phyloP scores from a whole-genome alignment of 2,888 invertebrate species.

The Seira ritae region DNA sequence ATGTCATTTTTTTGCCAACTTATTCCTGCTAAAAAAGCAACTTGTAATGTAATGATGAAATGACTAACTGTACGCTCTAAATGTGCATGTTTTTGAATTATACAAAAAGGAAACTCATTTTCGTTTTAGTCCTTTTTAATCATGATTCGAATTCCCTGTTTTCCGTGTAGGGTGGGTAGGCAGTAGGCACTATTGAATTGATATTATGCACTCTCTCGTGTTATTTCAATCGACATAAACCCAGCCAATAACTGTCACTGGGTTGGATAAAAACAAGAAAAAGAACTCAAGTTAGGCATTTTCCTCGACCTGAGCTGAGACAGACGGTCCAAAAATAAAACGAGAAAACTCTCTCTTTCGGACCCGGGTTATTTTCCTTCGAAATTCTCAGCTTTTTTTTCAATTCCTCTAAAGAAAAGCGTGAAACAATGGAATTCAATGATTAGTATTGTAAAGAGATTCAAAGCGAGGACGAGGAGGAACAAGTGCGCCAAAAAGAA shows the following conservation, averaged over 20 bases:
- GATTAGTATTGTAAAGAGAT: too few species aligned
- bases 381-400: too few species aligned
- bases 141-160: too few species aligned
- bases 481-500: too few species aligned
- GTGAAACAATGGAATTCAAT: neutral
- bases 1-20: neutral
- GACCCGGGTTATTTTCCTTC: neutral
- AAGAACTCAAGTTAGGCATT: conserved; percentile 39
- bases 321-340: neutral
- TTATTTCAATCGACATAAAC: conserved; percentile 22
- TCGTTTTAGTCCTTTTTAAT: neutral
- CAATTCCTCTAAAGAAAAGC: neutral
- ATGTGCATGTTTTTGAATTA: conserved; percentile 5
- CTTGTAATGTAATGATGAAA: neutral
- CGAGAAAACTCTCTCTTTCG: conserved; percentile 9
- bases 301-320: neutral
- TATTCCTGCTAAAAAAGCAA: neutral
- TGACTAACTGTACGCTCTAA: conserved; percentile 4
- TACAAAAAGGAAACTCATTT: conserved; percentile 7
- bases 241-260: conserved; percentile 52
- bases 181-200: too few species aligned
- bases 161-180: too few species aligned
- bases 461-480: too few species aligned
- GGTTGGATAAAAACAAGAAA: conserved; percentile 46
- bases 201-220: neutral